A percentile compares a stretch with the other conserved stretches of the same genome.
Conservation (phyloP, 92 coral and sea anemone species). For the Phenganax marumi region DNA sequence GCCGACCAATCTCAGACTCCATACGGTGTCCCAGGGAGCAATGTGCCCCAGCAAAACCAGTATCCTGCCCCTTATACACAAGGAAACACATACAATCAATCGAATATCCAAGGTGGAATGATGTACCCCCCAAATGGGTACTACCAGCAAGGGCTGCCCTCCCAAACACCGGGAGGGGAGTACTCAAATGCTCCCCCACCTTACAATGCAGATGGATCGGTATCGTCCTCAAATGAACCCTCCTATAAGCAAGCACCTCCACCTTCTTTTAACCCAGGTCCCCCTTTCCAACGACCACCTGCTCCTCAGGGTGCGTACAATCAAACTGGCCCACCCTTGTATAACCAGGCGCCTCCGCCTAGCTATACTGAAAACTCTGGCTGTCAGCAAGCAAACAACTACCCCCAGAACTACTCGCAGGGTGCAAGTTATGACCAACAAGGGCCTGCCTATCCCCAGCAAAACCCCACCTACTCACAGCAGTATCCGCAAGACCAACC, state of each 20-base stretch:
- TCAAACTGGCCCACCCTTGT: not conserved
- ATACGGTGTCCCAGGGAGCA: not conserved
- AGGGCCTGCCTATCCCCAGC: constrained; percentile 16
- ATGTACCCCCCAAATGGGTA: not conserved
- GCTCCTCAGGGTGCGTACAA: not conserved
- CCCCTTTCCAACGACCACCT: not conserved
- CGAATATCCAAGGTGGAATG: not conserved
- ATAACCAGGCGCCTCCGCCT: not conserved
- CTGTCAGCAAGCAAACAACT: not conserved
- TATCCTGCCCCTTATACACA: not conserved
- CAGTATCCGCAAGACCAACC: not conserved
- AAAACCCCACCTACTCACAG: not conserved
- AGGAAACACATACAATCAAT: not conserved
- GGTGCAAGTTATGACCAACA: not conserved
- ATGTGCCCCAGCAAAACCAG: not conserved
- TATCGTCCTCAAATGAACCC: not conserved
- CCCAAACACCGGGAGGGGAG: not conserved
- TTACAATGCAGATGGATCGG: not conserved
- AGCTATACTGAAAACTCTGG: not conserved
- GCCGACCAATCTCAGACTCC: not conserved
- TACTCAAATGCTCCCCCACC: constrained; percentile 6
- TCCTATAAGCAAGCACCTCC: constrained; percentile 5
- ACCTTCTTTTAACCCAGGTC: not conserved
- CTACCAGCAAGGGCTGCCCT: not conserved
- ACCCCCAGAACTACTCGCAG: not conserved